Conservation (phyloP, 2,888 invertebrate species). For the Agrochola lychnidis region DNA sequence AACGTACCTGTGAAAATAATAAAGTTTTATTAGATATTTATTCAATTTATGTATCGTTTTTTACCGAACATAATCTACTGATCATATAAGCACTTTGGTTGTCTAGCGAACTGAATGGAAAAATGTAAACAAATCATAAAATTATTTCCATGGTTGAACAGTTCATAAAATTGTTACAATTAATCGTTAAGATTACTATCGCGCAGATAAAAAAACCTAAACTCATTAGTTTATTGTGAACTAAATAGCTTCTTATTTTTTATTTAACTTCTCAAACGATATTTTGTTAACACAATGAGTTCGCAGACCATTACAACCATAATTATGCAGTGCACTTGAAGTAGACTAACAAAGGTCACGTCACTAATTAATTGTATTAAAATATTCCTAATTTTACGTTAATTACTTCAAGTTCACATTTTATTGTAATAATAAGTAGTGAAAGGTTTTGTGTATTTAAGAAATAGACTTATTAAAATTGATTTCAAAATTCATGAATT, state of each 20-base stretch:
- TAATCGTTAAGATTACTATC: conserved; percentile 57
- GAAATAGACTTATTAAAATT: conserved; percentile 44
- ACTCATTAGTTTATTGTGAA: conserved; percentile 40
- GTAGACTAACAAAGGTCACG: conserved; percentile 29
- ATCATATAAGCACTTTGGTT: not conserved
- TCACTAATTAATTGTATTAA: conserved; percentile 1
- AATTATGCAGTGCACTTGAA: conserved; percentile 40
- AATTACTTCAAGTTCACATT: conserved; percentile 34
- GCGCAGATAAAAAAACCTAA: conserved; percentile 34
- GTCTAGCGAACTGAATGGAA: not conserved
- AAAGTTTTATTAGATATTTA: conserved; percentile 21
- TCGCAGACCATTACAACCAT: conserved; percentile 46
- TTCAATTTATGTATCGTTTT: not conserved
- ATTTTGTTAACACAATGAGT: conserved; percentile 48
- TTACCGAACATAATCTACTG: not conserved
- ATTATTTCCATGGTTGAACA: conserved; percentile 48
- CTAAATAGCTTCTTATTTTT: conserved; percentile 7
- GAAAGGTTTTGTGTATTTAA: conserved; percentile 36
- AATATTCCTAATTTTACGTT: conserved; percentile 12
- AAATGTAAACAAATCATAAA: conserved; percentile 45
- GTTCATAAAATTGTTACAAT: conserved; percentile 53
- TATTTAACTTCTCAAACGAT: conserved; percentile 36
- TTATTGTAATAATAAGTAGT: conserved; percentile 30
- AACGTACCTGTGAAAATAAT: conserved; percentile 55
- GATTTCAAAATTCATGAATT: conserved; percentile 42